These are phyloP conservation scores for Mantis religiosa DNA, from an alignment of 2,888 invertebrate genomes.

Conservation along the genomic window DNA sequence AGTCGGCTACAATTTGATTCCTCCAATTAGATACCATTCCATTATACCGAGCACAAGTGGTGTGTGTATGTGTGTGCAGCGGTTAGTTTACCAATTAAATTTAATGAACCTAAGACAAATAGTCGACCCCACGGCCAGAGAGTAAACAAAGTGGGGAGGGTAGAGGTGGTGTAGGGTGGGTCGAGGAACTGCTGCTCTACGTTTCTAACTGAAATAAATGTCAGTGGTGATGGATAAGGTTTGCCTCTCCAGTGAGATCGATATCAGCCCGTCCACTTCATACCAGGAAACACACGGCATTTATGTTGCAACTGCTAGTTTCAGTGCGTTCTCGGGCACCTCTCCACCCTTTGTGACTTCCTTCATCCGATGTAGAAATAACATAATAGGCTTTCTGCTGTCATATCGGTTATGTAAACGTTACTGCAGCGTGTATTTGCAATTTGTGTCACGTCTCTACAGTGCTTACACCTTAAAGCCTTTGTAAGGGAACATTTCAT, in stretches of 20 bases:
- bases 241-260: not conserved
- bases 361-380: too few species aligned
- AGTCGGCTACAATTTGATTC: not conserved
- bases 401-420: too few species aligned
- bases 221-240: not conserved
- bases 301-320: not conserved
- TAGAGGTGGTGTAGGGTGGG: not conserved
- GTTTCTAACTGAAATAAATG: not conserved
- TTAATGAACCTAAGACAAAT: slow-evolving; percentile 18
- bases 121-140: not conserved
- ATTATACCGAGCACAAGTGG: not conserved
- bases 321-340: not conserved
- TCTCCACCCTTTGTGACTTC: too few species aligned
- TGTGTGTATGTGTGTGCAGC: not conserved
- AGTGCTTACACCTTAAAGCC: too few species aligned
- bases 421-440: too few species aligned
- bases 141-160: not conserved
- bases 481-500: too few species aligned
- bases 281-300: not conserved
- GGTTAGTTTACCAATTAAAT: slow-evolving; percentile 16
- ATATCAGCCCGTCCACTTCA: not conserved
- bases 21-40: not conserved
- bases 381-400: too few species aligned
- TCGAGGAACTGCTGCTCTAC: not conserved
- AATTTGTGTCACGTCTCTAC: too few species aligned